A percentile compares a stretch with the other conserved stretches of the same genome.
phyloP scores from a whole-genome alignment of 2,797 vertebrate genomes.

The Coracias cyanogaster region DNA sequence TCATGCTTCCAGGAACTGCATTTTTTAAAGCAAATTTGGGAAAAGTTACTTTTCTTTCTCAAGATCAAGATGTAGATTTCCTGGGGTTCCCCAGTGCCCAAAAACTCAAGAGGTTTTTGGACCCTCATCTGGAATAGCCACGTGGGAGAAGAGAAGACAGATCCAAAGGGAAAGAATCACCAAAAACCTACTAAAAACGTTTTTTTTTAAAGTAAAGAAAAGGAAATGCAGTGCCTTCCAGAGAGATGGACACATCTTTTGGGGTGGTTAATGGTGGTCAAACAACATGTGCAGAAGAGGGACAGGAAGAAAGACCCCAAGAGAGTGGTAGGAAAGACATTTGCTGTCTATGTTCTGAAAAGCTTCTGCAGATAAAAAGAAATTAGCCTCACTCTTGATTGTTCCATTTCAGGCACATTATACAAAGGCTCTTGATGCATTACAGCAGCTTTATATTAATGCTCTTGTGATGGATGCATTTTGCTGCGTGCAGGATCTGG shows the following conservation, averaged over 20 bases:
- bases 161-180: too few species aligned
- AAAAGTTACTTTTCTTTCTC: not conserved
- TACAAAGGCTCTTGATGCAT: constrained; percentile 15
- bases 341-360: not conserved
- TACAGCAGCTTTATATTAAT: constrained; percentile 52
- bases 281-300: not conserved
- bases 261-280: not conserved
- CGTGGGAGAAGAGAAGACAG: fast-evolving
- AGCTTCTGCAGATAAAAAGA: not conserved
- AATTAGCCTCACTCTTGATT: not conserved
- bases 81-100: not conserved
- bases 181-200: not conserved
- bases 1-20: not conserved
- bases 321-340: not conserved
- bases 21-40: not conserved
- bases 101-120: not conserved
- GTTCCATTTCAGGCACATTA: constrained; percentile 1
- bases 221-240: not conserved
- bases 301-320: not conserved
- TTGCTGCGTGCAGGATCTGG: constrained; percentile 9
- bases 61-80: not conserved
- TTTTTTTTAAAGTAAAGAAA: not conserved
- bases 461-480: constrained; percentile 46
- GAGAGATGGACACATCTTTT: not conserved
- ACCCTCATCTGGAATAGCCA: not conserved